Percentiles rank a stretch among this genome's conserved stretches.
Evolutionary conservation across 2,113 vertebrate genomes (phyloP).

Genomic region (Peromyscus polionotus): DNA sequence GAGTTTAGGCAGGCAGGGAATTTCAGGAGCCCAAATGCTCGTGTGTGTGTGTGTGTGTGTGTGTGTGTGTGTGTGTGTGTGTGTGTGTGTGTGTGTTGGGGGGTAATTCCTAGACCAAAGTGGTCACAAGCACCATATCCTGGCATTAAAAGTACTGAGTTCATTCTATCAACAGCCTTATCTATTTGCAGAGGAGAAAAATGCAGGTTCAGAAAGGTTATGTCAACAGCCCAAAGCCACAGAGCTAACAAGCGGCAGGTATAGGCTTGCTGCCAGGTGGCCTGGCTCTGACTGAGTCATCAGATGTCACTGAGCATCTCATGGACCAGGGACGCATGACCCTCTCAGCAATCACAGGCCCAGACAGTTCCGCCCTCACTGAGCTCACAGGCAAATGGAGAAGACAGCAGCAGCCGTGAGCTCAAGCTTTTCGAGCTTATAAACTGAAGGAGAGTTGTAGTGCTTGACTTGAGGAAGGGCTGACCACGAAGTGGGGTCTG

Average conservation of each 20-base stretch:
- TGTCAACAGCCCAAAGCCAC: neutral
- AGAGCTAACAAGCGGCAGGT: neutral
- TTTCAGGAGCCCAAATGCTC: neutral
- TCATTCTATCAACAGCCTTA: neutral
- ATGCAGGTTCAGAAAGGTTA: constrained; percentile 1
- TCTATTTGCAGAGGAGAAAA: neutral
- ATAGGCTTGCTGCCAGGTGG: neutral
- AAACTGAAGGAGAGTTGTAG: neutral
- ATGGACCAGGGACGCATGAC: neutral
- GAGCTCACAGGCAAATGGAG: neutral
- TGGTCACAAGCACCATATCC: neutral
- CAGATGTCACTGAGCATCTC: neutral
- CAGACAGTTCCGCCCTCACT: neutral
- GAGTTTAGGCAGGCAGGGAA: neutral
- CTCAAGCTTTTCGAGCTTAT: no score
- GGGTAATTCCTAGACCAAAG: neutral
- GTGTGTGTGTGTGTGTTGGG: no score
- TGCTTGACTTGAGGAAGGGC: neutral
- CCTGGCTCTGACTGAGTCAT: neutral
- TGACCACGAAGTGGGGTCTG: neutral
- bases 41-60: no score
- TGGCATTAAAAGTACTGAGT: neutral
- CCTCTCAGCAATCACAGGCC: neutral
- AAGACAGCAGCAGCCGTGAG: neutral
- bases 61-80: no score